These are phyloP conservation scores for Phrynocephalus forsythii DNA, from an alignment of 2,797 vertebrate species.

Conservation along the genomic window DNA sequence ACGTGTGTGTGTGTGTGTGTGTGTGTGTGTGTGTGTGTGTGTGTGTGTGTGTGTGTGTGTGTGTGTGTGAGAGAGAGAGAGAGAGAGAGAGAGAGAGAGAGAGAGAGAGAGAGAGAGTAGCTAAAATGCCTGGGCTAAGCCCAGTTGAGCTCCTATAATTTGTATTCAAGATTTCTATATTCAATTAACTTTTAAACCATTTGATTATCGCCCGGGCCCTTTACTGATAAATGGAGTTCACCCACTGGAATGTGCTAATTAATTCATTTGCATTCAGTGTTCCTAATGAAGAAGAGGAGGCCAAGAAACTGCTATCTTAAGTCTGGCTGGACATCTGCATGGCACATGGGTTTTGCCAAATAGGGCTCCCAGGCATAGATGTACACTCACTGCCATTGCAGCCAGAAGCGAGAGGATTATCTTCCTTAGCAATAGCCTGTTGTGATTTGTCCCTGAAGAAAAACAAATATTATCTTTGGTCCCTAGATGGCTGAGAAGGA, in stretches of 20 bases:
- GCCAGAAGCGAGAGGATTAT: not conserved
- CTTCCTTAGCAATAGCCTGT: constrained; percentile 20
- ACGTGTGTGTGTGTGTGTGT: no score
- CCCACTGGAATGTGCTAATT: constrained; percentile 61
- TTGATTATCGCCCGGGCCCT: constrained; percentile 60
- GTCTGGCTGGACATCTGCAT: constrained; percentile 1
- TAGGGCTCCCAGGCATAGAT: not conserved
- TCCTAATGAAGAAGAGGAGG: constrained; percentile 54
- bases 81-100: no score
- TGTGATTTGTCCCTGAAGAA: constrained; percentile 9
- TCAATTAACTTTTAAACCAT: constrained; percentile 66
- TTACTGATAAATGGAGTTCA: constrained; percentile 67
- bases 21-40: no score
- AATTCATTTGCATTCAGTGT: constrained; percentile 65
- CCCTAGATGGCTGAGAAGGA: constrained; percentile 28
- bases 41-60: no score
- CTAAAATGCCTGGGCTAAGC: constrained; percentile 14
- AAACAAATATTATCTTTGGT: constrained; percentile 23
- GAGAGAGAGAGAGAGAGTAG: no score
- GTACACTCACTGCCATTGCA: not conserved
- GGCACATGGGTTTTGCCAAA: not conserved
- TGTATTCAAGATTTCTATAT: constrained; percentile 51
- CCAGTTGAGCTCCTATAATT: not conserved
- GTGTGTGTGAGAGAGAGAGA: no score
- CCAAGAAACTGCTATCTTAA: constrained; percentile 19